phyloP scores from a whole-genome alignment of 2,888 invertebrate genomes.

The Megastigmus dorsalis region DNA sequence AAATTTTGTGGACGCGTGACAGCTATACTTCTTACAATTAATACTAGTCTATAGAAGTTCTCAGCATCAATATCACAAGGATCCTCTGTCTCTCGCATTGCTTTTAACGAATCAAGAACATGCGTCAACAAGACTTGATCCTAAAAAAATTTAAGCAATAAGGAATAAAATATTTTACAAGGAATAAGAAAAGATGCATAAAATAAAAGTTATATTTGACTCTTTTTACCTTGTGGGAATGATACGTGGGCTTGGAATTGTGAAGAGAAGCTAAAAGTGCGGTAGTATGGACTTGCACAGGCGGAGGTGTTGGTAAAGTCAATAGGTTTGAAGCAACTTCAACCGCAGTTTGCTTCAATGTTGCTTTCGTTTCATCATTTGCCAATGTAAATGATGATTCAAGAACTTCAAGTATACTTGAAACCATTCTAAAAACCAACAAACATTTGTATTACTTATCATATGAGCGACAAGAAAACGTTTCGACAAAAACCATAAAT shows the following conservation, averaged over 20 bases:
- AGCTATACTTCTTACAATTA: conserved; percentile 90
- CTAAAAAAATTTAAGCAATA: conserved; percentile 75
- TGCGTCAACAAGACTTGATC: conserved; percentile 90
- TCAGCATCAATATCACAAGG: conserved; percentile 89
- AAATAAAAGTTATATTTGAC: too few species aligned
- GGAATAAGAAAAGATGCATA: not conserved
- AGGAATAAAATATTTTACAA: not conserved
- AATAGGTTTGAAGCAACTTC: conserved; percentile 81
- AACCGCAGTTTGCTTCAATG: conserved; percentile 77
- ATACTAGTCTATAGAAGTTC: conserved; percentile 89
- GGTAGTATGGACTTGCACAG: conserved; percentile 86
- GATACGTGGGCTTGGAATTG: conserved; percentile 84
- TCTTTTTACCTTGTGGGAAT: conserved; percentile 85
- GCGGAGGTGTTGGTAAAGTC: conserved; percentile 82
- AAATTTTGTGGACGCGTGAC: conserved; percentile 89
- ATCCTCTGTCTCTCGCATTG: conserved; percentile 79
- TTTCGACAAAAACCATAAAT: not conserved
- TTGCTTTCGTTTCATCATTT: conserved; percentile 75
- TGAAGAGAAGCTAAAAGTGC: conserved; percentile 88
- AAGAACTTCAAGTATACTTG: conserved; percentile 82
- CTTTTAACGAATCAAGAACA: conserved; percentile 81
- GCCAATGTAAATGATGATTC: conserved; percentile 82
- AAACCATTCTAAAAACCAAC: conserved; percentile 77
- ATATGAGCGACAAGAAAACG: not conserved
- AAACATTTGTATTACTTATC: not conserved